A percentile compares a stretch with the other conserved stretches of the same genome.
Evolutionary conservation across 2,113 vertebrate genomes (phyloP).

Genomic region (Clarias macrocephalus): DNA sequence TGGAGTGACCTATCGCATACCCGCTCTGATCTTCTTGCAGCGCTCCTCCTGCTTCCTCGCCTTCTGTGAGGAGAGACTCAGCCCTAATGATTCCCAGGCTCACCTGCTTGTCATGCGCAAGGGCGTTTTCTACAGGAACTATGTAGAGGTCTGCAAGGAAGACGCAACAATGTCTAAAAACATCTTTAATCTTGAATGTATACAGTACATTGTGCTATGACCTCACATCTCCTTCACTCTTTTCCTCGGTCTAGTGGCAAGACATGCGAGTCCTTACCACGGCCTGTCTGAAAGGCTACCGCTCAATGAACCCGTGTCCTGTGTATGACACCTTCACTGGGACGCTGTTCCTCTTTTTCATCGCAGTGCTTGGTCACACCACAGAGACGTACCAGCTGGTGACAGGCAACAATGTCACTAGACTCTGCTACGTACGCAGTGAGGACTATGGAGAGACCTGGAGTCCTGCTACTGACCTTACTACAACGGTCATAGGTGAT

Average conservation of each 20-base stretch:
- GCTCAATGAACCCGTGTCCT: slow-evolving; percentile 96
- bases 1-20: slow-evolving; percentile 88
- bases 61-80: slow-evolving; percentile 89
- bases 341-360: slow-evolving; percentile 87
- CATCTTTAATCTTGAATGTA: not conserved
- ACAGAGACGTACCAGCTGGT: slow-evolving; percentile 85
- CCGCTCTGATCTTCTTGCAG: slow-evolving; percentile 81
- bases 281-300: slow-evolving; percentile 78
- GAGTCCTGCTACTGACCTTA: slow-evolving; percentile 82
- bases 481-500: slow-evolving; percentile 81
- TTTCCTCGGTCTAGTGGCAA: slow-evolving; percentile 80
- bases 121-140: slow-evolving; percentile 77
- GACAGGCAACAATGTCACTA: slow-evolving; percentile 84
- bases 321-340: slow-evolving; percentile 80
- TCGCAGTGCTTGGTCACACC: slow-evolving; percentile 83
- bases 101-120: slow-evolving; percentile 87
- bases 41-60: slow-evolving; percentile 79
- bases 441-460: slow-evolving; percentile 81
- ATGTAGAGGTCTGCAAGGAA: slow-evolving; percentile 79
- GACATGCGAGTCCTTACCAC: slow-evolving; percentile 79
- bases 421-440: slow-evolving; percentile 87
- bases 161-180: too few species aligned
- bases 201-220: not conserved
- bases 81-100: slow-evolving; percentile 82
- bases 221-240: not conserved